Base-by-base conservation (phyloP, 2,888 invertebrate genomes). In the Drosophila mulleri region DNA sequence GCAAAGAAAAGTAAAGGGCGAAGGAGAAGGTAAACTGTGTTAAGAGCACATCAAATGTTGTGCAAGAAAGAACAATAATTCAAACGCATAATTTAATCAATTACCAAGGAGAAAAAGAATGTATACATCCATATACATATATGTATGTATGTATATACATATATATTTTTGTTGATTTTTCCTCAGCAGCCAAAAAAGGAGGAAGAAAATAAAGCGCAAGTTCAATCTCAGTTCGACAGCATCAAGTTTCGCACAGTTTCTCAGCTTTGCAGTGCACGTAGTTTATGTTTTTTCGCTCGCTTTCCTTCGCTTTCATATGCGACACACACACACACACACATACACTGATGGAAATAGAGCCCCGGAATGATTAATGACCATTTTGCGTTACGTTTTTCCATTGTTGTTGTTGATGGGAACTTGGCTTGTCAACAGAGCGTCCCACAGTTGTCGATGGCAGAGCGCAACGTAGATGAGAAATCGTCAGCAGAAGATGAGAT, bases 291-390 rank as follows among this genome's bases (percentile, higher is more conserved):
- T 29, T 68, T 53, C 68, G 39, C 41, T 64, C 35, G 58, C 61
- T 67, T 81, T 58, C 48, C 45, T 54, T 69, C 58, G 53, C 56
- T 53, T 67, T 71, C 62, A 56, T 75, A 66, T 70, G 45, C 57
- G 59, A 52, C 62, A 66, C 45, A 56, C 32, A 64, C 61, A 37
- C 63, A 53, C 57, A 45, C 11, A 56, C 54, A 54, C 41, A 29
- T 16, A 53, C 50, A 61, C 41, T 63, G 64, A 72, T 59, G 68
- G 67, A 42, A 48, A 37, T 69, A 82, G 67, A 69, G 70, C 59
- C 41, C 78, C 74, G 86, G 86, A 87, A 90, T 91, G 91, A 91
- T 91, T 91, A 91, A 91, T 91, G 91, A 90, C 91, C 84, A 73
- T 72, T 89, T 86, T 74, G 72, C 63, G 53, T 59, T 58, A 56